A percentile compares a stretch with the other conserved stretches of the same genome.
These are phyloP conservation scores for Phorcus lineatus DNA, from an alignment of 2,888 invertebrate genomes.

Conservation along the genomic window DNA sequence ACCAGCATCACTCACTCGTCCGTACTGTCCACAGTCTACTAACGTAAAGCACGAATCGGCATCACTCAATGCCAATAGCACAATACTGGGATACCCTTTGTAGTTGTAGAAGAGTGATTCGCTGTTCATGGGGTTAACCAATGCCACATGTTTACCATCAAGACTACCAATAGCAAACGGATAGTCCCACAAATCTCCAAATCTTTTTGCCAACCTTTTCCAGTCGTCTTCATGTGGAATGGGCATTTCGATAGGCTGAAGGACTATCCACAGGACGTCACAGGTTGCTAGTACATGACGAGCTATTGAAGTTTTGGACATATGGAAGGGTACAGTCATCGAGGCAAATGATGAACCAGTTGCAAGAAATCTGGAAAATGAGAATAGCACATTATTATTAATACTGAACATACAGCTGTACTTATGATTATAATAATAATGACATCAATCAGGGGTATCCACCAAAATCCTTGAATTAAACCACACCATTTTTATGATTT, in stretches of 20 bases:
- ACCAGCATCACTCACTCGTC: conserved; percentile 27
- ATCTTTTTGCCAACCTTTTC: conserved; percentile 26
- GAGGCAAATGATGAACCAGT: conserved; percentile 26
- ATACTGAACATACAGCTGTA: not conserved
- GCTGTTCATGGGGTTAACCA: conserved; percentile 28
- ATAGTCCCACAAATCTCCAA: conserved; percentile 31
- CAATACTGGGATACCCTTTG: conserved; percentile 32
- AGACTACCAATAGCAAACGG: conserved; percentile 19
- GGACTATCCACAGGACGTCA: conserved; percentile 25
- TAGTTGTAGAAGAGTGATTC: conserved; percentile 18
- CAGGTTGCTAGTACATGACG: not conserved
- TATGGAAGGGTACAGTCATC: conserved; percentile 29
- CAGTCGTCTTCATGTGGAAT: conserved; percentile 25
- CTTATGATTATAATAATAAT: conserved; percentile 19
- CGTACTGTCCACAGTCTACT: conserved; percentile 28
- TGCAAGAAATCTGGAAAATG: conserved; percentile 23
- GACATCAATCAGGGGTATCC: conserved; percentile 17
- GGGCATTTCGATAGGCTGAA: conserved; percentile 25
- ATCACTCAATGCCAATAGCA: conserved; percentile 30
- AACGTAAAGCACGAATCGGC: conserved; percentile 23
- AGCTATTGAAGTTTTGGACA: conserved; percentile 25
- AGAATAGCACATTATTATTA: conserved; percentile 15
- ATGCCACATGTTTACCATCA: not conserved
- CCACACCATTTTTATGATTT: conserved; percentile 22
- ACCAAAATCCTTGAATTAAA: conserved; percentile 22